A percentile compares a stretch with the other conserved stretches of the same genome.
These are phyloP conservation scores for Argyrosomus japonicus DNA, from an alignment of 2,113 vertebrate species.

Conservation along the genomic window DNA sequence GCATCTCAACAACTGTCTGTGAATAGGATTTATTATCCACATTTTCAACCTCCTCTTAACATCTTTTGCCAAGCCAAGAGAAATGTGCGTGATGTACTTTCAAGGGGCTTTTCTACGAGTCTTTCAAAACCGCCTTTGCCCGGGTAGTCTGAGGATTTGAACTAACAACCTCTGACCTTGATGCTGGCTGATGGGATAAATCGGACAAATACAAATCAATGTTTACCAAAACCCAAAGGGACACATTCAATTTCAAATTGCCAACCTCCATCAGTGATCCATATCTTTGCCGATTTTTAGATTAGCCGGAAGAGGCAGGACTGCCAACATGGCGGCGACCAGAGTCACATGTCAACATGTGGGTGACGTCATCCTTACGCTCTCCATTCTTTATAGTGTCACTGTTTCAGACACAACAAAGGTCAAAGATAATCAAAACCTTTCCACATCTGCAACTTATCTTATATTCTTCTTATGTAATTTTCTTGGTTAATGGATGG, in stretches of 20 bases:
- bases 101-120: neutral
- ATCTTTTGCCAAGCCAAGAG: neutral
- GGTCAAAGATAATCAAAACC: neutral
- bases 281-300: no score
- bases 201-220: neutral
- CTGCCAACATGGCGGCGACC: no score
- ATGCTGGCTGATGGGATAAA: neutral
- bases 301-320: no score
- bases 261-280: no score
- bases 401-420: neutral
- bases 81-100: neutral
- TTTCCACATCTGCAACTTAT: neutral
- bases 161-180: neutral
- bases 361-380: no score
- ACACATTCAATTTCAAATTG: neutral
- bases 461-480: neutral
- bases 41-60: neutral
- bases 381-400: no score
- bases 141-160: neutral
- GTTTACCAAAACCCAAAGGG: neutral
- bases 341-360: no score
- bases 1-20: neutral
- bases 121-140: neutral
- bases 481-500: constrained; percentile 9
- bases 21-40: neutral